Base-by-base conservation (phyloP, 1,140 invertebrate species). In the Hestina assimilis region DNA sequence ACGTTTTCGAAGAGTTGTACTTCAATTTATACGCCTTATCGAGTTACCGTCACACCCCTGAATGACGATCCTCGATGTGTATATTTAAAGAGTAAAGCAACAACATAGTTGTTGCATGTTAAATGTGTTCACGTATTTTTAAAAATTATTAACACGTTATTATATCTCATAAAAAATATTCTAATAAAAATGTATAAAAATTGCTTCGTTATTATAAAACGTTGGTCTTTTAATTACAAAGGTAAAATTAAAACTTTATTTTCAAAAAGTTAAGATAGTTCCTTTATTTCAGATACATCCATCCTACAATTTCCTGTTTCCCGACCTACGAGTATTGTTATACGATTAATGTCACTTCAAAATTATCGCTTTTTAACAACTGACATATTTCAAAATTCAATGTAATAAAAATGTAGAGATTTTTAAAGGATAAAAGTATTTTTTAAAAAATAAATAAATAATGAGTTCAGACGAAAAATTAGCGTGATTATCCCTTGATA, bases 1-100 rank as follows among this genome's bases (percentile, higher is more conserved):
- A 66, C 57, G 2, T 78, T 88, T 61, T 83, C 85, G 2, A 79
- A 87, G 59, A 84, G 75, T 64, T 83, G 74, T 60, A 73, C 78
- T 2, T 77, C 83, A 14, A 79, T 83, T 35, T 87, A 82, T 43
- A 63, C 80, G 3, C 78, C 81, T 5, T 87, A 80, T 57, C 69
- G 79, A 11, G 74, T 87, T 8, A 67, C 75, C 8, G 57, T 77
- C 3, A 77, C 81, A 11, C 81, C 83, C 17, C 41, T 82, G 14
- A 54, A 79, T 31, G 78, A 80, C 42, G 59, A 29, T 28, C 35
- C 28, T 35, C 15, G 33, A 51, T 17, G 31, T 48, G 11, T 46
- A 6, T 46, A 45, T 46, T 19, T 38, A 7, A 47, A 48, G 12
- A 48, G 14, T 6, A 48, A 48, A 42, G 42, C 5, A 31, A 15